These are phyloP conservation scores for Pteronotus mesoamericanus DNA, from an alignment of 2,797 vertebrate genomes.

Conservation along the genomic window DNA sequence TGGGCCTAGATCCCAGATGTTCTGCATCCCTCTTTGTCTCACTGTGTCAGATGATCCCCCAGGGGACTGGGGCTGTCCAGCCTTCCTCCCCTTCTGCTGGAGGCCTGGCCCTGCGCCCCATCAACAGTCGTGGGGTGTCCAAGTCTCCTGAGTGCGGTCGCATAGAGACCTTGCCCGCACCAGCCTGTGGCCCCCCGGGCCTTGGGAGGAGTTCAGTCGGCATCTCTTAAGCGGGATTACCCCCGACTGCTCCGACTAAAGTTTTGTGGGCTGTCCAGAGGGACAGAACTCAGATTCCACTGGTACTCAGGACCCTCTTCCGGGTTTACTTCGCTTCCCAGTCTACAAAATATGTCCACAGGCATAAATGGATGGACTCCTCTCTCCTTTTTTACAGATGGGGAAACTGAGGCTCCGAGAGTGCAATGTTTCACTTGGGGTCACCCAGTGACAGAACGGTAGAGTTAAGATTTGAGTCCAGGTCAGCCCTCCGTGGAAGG, in stretches of 20 bases:
- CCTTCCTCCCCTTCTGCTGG: neutral
- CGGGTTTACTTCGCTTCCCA: neutral
- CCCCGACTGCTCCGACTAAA: neutral
- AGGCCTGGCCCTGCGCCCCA: neutral
- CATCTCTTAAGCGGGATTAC: neutral
- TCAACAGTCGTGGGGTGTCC: accelerated
- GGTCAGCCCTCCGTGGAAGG: neutral
- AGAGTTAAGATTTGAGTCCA: neutral
- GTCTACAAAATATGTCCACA: neutral
- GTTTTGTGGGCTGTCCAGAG: neutral
- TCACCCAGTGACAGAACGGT: neutral
- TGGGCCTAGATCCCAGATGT: neutral
- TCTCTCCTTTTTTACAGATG: neutral
- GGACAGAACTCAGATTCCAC: neutral
- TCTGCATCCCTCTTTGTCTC: neutral
- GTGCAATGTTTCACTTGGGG: neutral
- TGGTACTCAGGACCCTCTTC: neutral
- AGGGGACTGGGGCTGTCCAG: neutral
- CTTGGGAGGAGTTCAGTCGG: neutral
- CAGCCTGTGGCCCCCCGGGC: neutral
- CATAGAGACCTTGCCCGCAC: neutral
- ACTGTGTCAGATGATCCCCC: neutral
- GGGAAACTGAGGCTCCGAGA: neutral
- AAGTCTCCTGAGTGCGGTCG: accelerated
- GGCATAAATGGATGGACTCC: too few relatives aligned